A percentile compares a stretch with the other conserved stretches of the same genome.
Evolutionary conservation across 2,888 invertebrate species (phyloP).

Genomic region (Lymantria dispar): DNA sequence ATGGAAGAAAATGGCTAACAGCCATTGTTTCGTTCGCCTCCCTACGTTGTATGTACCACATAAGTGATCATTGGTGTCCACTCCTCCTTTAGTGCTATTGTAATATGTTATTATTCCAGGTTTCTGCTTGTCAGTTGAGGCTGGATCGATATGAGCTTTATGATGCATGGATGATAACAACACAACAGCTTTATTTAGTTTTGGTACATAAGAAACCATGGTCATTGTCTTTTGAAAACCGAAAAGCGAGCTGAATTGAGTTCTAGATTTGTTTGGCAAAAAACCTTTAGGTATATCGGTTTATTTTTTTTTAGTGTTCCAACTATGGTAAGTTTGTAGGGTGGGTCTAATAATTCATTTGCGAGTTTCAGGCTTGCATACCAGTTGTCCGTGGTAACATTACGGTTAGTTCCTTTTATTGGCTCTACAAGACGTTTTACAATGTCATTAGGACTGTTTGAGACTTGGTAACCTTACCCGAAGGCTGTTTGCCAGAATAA

Average conservation of each 20-base stretch:
- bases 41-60: slow-evolving; percentile 4
- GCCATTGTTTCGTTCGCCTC: neutral
- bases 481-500: slow-evolving; percentile 12
- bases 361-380: slow-evolving; percentile 9
- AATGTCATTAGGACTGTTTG: neutral
- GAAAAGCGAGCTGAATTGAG: neutral
- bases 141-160: slow-evolving; percentile 2
- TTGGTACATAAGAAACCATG: slow-evolving; percentile 9
- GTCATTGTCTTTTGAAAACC: slow-evolving; percentile 9
- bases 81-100: slow-evolving; percentile 8
- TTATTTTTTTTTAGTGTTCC: slow-evolving; percentile 14
- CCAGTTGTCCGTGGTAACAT: slow-evolving; percentile 15
- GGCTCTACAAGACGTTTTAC: neutral
- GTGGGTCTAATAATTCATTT: slow-evolving; percentile 3
- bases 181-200: slow-evolving; percentile 8
- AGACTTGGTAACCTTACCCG: slow-evolving; percentile 4
- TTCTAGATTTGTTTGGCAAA: slow-evolving; percentile 6
- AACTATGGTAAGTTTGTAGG: slow-evolving; percentile 11
- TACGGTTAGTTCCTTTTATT: slow-evolving; percentile 4
- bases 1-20: neutral
- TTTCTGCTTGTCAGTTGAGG: neutral
- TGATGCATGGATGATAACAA: slow-evolving; percentile 13
- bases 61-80: slow-evolving; percentile 1
- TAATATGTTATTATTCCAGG: slow-evolving; percentile 4
- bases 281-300: slow-evolving; percentile 9